phyloP scores from a whole-genome alignment of 2,797 vertebrate species.

The Pitangus sulphuratus region DNA sequence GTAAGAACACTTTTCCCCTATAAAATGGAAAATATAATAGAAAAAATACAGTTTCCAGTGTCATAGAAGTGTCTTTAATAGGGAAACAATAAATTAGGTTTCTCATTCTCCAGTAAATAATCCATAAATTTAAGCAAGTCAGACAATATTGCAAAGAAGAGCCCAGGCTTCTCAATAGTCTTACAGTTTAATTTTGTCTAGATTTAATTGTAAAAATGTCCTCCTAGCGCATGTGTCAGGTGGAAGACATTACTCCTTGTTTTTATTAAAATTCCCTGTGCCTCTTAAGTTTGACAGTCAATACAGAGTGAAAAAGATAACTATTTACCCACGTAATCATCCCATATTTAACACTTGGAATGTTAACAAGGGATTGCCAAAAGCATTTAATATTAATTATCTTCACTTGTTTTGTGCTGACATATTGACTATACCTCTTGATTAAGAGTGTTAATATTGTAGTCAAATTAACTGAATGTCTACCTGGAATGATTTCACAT shows the following conservation, averaged over 20 bases:
- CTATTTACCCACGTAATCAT: fast-evolving
- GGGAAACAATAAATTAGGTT: not conserved
- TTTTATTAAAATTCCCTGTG: not conserved
- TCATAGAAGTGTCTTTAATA: not conserved
- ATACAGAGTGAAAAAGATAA: not conserved
- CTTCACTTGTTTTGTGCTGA: not conserved
- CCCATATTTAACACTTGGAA: not conserved
- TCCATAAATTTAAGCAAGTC: not conserved
- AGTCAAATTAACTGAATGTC: not conserved
- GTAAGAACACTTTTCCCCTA: not conserved
- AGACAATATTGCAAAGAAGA: not conserved
- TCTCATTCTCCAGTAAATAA: not conserved
- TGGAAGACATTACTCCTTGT: not conserved
- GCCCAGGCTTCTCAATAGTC: not conserved
- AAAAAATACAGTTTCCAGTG: not conserved
- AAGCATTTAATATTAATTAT: not conserved
- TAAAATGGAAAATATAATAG: not conserved
- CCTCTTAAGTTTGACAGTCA: not conserved
- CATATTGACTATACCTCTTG: not conserved
- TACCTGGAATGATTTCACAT: not conserved
- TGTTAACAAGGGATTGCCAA: not conserved
- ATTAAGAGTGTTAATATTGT: not conserved
- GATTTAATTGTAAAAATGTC: not conserved
- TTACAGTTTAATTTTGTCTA: not conserved
- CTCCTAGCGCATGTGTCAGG: not conserved